Evolutionary conservation across 1,140 invertebrate genomes (phyloP).

Genomic region (Brevipalpus yothersi): DNA sequence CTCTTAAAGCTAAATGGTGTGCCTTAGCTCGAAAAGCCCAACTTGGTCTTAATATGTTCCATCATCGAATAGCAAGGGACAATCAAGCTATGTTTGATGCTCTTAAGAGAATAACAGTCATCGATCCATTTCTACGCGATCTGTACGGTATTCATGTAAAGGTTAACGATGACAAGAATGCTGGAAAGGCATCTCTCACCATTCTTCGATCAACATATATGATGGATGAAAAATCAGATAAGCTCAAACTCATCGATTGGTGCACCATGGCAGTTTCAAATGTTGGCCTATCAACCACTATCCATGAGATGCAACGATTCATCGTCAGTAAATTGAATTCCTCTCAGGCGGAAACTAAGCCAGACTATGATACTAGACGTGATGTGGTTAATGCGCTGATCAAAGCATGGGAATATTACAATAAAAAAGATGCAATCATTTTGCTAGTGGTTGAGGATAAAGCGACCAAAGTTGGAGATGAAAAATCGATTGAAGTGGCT

Average conservation of each 20-base stretch:
- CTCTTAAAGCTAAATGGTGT: constrained; percentile 50
- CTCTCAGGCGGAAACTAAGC: constrained; percentile 31
- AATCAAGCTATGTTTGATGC: constrained; percentile 46
- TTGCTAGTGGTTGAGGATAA: constrained; percentile 70
- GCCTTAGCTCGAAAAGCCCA: constrained; percentile 45
- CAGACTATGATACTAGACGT: constrained; percentile 41
- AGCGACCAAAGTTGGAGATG: constrained; percentile 64
- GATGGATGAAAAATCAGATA: constrained; percentile 30
- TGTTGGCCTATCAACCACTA: constrained; percentile 50
- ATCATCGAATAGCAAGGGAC: constrained; percentile 67
- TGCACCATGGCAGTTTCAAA: constrained; percentile 89
- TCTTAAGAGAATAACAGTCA: constrained; percentile 49
- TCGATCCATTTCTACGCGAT: constrained; percentile 57
- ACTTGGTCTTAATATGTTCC: constrained; percentile 48
- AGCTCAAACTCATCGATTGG: constrained; percentile 61
- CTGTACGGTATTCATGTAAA: constrained; percentile 61
- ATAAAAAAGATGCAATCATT: constrained; percentile 32
- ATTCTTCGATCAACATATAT: constrained; percentile 50
- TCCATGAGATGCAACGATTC: constrained; percentile 22
- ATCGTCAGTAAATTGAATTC: neutral
- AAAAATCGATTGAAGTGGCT: constrained; percentile 65
- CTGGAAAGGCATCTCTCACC: constrained; percentile 41
- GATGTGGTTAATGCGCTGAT: constrained; percentile 44
- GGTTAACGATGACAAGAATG: constrained; percentile 43
- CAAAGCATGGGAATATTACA: constrained; percentile 12